These are phyloP conservation scores for Todiramphus chloris DNA, from an alignment of 2,113 vertebrate genomes.

Conservation along the genomic window DNA sequence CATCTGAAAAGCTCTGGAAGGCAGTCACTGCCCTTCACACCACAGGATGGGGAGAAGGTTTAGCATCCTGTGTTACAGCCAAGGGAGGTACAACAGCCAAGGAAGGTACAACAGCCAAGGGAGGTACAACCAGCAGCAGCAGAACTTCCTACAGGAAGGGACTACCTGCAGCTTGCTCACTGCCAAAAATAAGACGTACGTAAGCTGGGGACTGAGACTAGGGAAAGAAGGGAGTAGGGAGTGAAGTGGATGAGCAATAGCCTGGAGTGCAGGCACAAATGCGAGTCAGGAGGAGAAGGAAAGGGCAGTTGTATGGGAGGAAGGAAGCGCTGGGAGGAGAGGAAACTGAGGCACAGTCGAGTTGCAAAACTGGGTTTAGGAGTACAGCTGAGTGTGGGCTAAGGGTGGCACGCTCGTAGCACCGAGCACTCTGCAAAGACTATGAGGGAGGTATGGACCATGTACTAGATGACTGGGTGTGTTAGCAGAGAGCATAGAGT, in stretches of 20 bases:
- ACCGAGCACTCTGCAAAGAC: not conserved
- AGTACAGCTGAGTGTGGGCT: not conserved
- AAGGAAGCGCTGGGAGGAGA: not conserved
- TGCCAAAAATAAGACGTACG: not conserved
- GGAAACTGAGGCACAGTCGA: not conserved
- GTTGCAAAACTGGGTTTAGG: not conserved
- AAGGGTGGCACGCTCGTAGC: not conserved
- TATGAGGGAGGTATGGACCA: not conserved
- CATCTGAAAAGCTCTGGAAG: not conserved
- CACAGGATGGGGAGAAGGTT: not conserved
- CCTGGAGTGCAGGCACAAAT: not conserved
- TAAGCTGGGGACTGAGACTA: not conserved
- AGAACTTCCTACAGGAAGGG: not conserved
- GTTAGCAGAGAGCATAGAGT: not conserved
- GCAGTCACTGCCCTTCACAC: not conserved
- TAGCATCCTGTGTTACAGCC: accelerated
- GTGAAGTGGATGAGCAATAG: not conserved
- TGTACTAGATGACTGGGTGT: too few relatives aligned
- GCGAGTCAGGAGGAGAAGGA: not conserved
- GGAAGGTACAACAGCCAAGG: not conserved
- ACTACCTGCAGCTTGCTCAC: not conserved
- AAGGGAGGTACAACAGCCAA: not conserved
- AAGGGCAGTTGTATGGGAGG: not conserved
- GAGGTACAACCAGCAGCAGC: not conserved
- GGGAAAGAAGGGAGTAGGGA: not conserved